These are phyloP conservation scores for Copidosoma aretas DNA, from an alignment of 2,888 invertebrate genomes.

Conservation along the genomic window DNA sequence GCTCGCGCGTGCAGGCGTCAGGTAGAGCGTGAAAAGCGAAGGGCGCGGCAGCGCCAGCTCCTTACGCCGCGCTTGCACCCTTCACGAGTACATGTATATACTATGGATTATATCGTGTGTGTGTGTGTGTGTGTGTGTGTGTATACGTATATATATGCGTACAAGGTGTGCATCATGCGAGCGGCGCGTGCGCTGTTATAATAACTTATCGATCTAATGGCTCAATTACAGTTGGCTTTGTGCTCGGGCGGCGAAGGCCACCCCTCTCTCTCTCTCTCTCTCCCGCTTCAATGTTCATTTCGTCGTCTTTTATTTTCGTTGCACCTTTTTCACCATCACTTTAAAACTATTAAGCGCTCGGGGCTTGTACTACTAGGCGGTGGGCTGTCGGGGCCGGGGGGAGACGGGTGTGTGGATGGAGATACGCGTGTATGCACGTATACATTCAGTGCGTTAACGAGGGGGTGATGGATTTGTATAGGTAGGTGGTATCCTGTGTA, in stretches of 20 bases:
- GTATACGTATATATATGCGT: not conserved
- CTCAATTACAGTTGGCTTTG: slow-evolving; percentile 34
- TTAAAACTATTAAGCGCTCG: slow-evolving; percentile 6
- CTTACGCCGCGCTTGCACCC: too few species aligned
- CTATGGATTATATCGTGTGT: not conserved
- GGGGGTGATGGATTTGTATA: slow-evolving; percentile 23
- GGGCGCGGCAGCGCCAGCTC: too few species aligned
- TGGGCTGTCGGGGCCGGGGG: not conserved
- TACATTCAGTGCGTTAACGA: slow-evolving; percentile 18
- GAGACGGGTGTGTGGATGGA: too few species aligned
- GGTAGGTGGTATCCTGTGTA: not conserved
- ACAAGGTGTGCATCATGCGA: too few species aligned
- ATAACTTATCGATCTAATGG: slow-evolving; percentile 42
- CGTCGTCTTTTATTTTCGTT: slow-evolving; percentile 12
- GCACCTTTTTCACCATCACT: slow-evolving; percentile 4
- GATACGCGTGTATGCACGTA: too few species aligned
- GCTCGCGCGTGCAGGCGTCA: slow-evolving; percentile 13
- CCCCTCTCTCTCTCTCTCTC: not conserved
- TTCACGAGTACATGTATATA: slow-evolving; percentile 6
- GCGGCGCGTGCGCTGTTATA: slow-evolving; percentile 17
- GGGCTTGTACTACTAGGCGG: not conserved
- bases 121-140: not conserved
- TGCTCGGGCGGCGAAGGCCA: too few species aligned
- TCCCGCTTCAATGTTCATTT: not conserved
- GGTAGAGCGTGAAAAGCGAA: slow-evolving; percentile 36